These are phyloP conservation scores for Malurus splendens DNA, from an alignment of 2,797 vertebrate genomes.

Conservation along the genomic window DNA sequence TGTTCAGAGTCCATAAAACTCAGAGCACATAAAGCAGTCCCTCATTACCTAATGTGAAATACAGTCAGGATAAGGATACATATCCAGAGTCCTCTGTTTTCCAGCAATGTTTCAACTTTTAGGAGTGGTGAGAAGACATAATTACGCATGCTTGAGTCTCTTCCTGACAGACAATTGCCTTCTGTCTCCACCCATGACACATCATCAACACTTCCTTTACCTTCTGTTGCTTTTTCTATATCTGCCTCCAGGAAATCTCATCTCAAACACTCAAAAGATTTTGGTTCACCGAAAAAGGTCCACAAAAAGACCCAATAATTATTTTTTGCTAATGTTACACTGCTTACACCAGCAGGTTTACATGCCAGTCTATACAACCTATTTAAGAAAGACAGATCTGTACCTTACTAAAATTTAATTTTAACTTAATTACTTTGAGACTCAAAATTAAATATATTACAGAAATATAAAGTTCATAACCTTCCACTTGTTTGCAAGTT, in stretches of 20 bases:
- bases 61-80: neutral
- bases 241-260: neutral
- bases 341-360: neutral
- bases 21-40: neutral
- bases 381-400: neutral
- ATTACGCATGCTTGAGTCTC: neutral
- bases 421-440: neutral
- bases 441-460: neutral
- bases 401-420: neutral
- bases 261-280: neutral
- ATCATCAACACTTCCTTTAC: neutral
- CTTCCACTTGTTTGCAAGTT: neutral
- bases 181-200: neutral
- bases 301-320: neutral
- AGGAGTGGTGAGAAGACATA: neutral
- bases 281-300: neutral
- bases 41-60: neutral
- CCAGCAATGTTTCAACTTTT: neutral
- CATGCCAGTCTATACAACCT: neutral
- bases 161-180: neutral
- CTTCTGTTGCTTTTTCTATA: neutral
- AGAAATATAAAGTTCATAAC: neutral
- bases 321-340: neutral
- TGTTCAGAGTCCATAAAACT: neutral
- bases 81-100: neutral